phyloP scores from a whole-genome alignment of 1,140 invertebrate genomes.

The Brachionus asplanchnoidis region DNA sequence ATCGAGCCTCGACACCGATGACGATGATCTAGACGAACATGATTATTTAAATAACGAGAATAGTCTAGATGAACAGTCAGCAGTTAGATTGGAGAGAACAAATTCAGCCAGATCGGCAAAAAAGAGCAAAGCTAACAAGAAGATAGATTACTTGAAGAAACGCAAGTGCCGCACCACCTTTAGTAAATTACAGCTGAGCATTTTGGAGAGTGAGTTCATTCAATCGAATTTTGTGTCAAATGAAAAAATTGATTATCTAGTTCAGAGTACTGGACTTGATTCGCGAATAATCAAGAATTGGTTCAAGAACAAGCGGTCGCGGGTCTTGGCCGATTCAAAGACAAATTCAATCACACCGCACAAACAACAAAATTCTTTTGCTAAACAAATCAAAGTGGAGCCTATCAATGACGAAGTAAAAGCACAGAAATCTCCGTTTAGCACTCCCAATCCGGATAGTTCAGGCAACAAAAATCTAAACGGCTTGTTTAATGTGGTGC shows the following conservation, averaged over 20 bases:
- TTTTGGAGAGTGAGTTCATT: background rate
- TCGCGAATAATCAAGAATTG: slow-evolving; percentile 21
- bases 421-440: background rate
- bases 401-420: background rate
- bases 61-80: background rate
- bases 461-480: background rate
- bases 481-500: background rate
- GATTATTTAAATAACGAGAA: background rate
- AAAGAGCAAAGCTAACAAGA: background rate
- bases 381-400: background rate
- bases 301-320: slow-evolving; percentile 22
- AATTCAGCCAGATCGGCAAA: background rate
- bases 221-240: slow-evolving; percentile 23
- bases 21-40: background rate
- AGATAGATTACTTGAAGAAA: background rate
- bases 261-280: slow-evolving; percentile 16
- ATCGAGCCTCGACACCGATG: background rate
- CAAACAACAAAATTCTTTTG: background rate
- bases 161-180: slow-evolving; percentile 17
- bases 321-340: background rate
- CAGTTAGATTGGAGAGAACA: background rate
- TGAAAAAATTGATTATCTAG: slow-evolving; percentile 1
- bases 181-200: background rate
- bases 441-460: background rate
- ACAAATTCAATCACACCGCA: background rate